These are phyloP conservation scores for Ctenodactylus gundi DNA, from an alignment of 2,113 vertebrate genomes.

Conservation along the genomic window DNA sequence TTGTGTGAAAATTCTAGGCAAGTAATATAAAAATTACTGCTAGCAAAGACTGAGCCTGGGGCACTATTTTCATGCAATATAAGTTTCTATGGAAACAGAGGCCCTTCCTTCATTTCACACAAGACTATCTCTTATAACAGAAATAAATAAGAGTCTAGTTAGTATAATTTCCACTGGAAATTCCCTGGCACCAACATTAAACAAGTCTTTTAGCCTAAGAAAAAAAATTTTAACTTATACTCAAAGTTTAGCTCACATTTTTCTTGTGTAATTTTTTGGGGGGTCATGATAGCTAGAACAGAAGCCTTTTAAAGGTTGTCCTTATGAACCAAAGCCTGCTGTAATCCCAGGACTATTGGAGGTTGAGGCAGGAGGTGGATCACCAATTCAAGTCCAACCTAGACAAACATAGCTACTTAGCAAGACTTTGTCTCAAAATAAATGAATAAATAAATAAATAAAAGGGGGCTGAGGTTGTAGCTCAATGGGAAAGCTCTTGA, in stretches of 20 bases:
- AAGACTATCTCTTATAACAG: neutral
- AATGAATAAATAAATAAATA: no score
- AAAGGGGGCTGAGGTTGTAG: neutral
- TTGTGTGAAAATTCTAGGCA: slow-evolving; percentile 48
- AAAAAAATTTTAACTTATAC: neutral
- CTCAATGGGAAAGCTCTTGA: neutral
- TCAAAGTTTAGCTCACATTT: neutral
- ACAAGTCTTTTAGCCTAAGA: neutral
- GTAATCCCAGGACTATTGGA: neutral
- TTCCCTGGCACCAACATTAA: neutral
- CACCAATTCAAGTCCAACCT: neutral
- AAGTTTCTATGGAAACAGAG: neutral
- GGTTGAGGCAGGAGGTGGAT: neutral
- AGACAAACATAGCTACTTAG: neutral
- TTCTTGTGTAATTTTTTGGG: neutral
- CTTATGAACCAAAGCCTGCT: neutral
- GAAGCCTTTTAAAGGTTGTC: neutral
- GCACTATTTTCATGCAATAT: neutral
- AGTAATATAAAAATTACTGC: slow-evolving; percentile 40
- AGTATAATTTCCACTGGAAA: slow-evolving; percentile 22
- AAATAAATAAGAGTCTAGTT: slow-evolving; percentile 50
- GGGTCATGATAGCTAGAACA: neutral
- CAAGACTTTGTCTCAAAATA: neutral
- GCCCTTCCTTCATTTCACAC: neutral
- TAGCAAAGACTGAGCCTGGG: neutral